Base-by-base conservation (phyloP, 2,888 invertebrate species). In the Drosophila crucigera region DNA sequence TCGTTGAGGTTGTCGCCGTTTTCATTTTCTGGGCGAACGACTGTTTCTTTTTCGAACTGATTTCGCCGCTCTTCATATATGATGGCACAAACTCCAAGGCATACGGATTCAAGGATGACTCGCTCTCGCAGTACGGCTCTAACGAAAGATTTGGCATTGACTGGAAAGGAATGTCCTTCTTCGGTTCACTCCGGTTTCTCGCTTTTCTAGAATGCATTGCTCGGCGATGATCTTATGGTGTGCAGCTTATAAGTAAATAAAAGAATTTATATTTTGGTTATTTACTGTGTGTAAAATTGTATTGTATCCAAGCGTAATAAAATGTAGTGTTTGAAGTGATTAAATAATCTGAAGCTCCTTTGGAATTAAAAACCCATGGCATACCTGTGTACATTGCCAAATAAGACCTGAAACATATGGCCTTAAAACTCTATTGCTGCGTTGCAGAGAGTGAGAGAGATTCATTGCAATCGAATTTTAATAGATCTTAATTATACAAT, bases 11-110 rank as follows among this genome's bases (percentile, higher is more conserved):
- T 11, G 68, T 37, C 33, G 77, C 66, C 2, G 73, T 63, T 60
- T 68, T 77, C 50, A 63, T 68, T 14, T 68, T 54, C 3, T 60
- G 52, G 1, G n/a, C 28, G 3, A 19, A 14, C 22, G n/a, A 37
- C 4, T 39, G 47, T 35, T 47, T 56, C 5, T 25, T 41, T 5
- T 5, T n/a, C 25, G 43, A 28, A 11, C 53, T 47, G 4, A 0
- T 53, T 25, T 49, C 25, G 19, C 14, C 35, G 25, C 16, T n/a
- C 22, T 80, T 67, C 19, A 77, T 11, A 50, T 62, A 43, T 14
- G 78, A 78, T 1, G 78, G 78, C 9, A 78, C 5, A 52, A 78
- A 78, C 50, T 78, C 78, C 33, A 78, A 54, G 19, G 78, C 78
- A 33, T 66, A 60, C 0, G 78, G 78, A 61, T 78, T 78, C 4